Percentiles rank a stretch among this genome's conserved stretches.
Conservation (phyloP, 2,113 vertebrate species). For the Apodemus speciosus region DNA sequence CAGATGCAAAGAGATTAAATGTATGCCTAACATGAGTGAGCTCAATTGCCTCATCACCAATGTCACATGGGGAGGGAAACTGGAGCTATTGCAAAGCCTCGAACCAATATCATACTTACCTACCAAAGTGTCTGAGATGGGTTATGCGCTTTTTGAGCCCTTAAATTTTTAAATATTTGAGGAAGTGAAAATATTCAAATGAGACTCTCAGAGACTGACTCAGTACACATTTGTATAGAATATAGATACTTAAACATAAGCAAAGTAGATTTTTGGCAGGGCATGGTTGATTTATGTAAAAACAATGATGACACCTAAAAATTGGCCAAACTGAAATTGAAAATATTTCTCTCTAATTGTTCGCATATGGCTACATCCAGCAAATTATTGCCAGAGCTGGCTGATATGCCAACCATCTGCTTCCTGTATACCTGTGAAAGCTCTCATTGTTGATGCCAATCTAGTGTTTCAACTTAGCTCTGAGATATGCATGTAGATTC, state of each 20-base stretch:
- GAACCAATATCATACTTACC: neutral
- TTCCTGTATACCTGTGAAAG: neutral
- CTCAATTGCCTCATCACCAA: neutral
- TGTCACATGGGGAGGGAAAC: neutral
- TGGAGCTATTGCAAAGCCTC: neutral
- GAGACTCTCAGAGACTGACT: neutral
- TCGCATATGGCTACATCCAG: constrained; percentile 2
- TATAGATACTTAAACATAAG: neutral
- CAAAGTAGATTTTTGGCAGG: neutral
- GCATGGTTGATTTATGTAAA: neutral
- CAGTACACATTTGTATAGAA: neutral
- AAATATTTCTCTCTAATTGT: constrained; percentile 47
- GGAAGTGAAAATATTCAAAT: constrained; percentile 26
- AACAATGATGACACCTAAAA: neutral
- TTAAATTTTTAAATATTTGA: constrained; percentile 3
- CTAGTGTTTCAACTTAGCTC: neutral
- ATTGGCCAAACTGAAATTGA: constrained; percentile 10
- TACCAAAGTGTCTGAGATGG: neutral
- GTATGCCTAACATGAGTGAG: neutral
- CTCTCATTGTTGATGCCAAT: neutral
- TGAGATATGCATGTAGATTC: neutral
- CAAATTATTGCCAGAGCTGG: neutral
- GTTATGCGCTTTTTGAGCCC: neutral
- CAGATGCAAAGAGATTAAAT: neutral
- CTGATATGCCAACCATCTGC: neutral